phyloP scores from a whole-genome alignment of 2,888 invertebrate genomes.

The Pseudanteris insignis region DNA sequence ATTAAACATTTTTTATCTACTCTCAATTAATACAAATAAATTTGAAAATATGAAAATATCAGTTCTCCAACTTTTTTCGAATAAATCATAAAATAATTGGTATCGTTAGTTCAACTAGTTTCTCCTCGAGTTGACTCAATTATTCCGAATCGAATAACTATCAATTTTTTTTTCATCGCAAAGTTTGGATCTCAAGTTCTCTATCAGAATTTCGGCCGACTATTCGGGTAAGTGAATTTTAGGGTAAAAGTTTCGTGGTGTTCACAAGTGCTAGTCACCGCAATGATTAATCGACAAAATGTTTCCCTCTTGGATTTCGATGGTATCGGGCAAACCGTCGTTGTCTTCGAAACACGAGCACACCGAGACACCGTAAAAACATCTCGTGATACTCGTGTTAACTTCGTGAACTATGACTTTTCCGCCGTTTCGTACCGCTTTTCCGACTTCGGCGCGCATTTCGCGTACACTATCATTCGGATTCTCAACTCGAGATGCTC shows the following conservation, averaged over 20 bases:
- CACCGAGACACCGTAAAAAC: conserved; percentile 15
- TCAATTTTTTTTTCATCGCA: too few species aligned
- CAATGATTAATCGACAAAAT: conserved; percentile 18
- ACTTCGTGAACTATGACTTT: conserved; percentile 33
- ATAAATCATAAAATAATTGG: too few species aligned
- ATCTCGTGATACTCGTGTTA: conserved; percentile 18
- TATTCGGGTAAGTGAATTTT: too few species aligned
- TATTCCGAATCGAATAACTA: too few species aligned
- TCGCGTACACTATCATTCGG: conserved; percentile 13
- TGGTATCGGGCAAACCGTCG: conserved; percentile 8
- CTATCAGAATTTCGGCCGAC: too few species aligned
- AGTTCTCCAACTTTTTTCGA: too few species aligned
- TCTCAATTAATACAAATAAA: too few species aligned
- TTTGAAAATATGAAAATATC: too few species aligned
- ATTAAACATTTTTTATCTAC: too few species aligned
- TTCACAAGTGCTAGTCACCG: conserved; percentile 9
- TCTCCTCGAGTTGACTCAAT: too few species aligned
- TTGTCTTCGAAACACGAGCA: conserved; percentile 26
- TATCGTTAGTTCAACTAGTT: too few species aligned
- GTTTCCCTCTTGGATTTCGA: conserved; percentile 13
- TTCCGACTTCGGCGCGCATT: neutral
- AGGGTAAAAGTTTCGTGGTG: neutral
- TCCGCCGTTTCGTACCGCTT: conserved; percentile 31
- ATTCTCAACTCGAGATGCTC: conserved; percentile 47
- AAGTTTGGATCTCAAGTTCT: too few species aligned